These are phyloP conservation scores for Paraplagusia blochii DNA, from an alignment of 2,113 vertebrate genomes.

Conservation along the genomic window DNA sequence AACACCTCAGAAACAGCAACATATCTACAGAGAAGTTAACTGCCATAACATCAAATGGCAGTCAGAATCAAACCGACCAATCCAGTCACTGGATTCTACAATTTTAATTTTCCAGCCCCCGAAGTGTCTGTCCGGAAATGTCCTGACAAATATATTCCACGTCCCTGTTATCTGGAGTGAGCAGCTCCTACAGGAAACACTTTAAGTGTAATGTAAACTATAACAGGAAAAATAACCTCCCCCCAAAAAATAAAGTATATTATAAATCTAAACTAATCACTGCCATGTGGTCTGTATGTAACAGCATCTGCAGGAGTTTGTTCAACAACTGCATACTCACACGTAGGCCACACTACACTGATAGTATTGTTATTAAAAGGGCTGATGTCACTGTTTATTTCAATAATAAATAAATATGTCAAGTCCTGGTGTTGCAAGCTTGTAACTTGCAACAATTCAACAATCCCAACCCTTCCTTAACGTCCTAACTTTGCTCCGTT, in stretches of 20 bases:
- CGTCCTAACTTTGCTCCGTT: no score
- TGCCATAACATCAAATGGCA: no score
- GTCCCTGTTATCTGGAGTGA: no score
- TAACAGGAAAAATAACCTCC: background rate
- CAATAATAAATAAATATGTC: constrained; percentile 11
- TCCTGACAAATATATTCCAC: no score
- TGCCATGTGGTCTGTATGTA: background rate
- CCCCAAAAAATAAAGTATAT: background rate
- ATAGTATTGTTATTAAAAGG: constrained; percentile 5
- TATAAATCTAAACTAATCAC: background rate
- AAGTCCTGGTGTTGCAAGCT: background rate
- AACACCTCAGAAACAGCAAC: no score
- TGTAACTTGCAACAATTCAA: constrained; percentile 1
- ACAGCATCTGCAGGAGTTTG: background rate
- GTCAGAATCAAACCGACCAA: no score
- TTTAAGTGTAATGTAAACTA: background rate
- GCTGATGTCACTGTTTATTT: constrained; percentile 21
- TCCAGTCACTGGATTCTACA: no score
- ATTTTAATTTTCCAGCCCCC: no score
- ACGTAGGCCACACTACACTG: background rate
- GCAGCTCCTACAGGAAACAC: no score
- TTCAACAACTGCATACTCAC: background rate
- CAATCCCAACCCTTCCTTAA: no score
- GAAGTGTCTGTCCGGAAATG: no score
- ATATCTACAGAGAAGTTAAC: no score